Evolutionary conservation across 2,797 vertebrate genomes (phyloP), one percentile per base, ranked within the genome.

Genomic region (Galagoides demidoff): DNA sequence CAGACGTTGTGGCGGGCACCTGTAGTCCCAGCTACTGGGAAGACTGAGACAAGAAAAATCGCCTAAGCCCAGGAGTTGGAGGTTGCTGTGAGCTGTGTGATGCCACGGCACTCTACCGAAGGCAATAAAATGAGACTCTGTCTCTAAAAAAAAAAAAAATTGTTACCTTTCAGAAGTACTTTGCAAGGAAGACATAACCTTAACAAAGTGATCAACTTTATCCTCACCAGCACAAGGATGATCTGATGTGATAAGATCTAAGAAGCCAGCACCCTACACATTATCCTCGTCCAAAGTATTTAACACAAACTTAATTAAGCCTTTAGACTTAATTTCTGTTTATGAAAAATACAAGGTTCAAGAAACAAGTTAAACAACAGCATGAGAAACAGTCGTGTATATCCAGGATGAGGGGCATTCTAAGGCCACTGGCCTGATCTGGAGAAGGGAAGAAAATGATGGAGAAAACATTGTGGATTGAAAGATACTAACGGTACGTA

Each of bases 181-280:
- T 9, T 29, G 19, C 45, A 85, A 81, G 1, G 63, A 23, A 23
- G 29, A 52, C 27, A 16, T 16, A 43, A 2, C 37, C 7, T 7
- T 31, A 68, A 27, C 77, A 79, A 10, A 25, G 14, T 0, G 9
- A 9, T 57, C 27, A 43, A 37, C 7, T 7, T 3, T 29, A 29
- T 3, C 52, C 68, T 77, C 20, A 6, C 16, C 3, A 1, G 37
- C 9, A 22, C 7, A 1, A 57, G 9, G 5, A 27, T 0, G 6
- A 27, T 23, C 25, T 13, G 16, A n/a, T 23, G 9, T 39, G 39
- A 43, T 3, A 52, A 8, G 20, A 11, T 20, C 29, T 10, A 6
- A 86, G 90, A 37, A 31, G 10, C 1, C 1, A 1, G 22, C 37
- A 68, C 39, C 19, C 57, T 19, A 39, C 3, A 12, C 20, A 5